Conservation (phyloP, 2,113 vertebrate species). For the Strix uralensis region DNA sequence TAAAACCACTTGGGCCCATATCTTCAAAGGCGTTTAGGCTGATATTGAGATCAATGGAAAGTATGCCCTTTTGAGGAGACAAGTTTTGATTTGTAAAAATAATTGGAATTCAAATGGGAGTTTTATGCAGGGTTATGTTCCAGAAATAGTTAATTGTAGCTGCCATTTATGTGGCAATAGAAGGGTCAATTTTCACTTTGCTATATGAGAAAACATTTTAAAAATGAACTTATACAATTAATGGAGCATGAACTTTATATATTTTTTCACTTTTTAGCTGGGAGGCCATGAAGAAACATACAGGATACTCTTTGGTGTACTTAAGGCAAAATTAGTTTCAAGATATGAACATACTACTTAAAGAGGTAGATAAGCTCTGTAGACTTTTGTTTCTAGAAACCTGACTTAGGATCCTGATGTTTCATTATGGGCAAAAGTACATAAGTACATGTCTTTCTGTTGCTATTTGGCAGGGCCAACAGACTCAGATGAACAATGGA, state of each 20-base stretch:
- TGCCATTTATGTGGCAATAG: background rate
- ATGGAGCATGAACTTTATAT: rapidly evolving
- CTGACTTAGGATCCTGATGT: background rate
- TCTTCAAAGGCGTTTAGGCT: background rate
- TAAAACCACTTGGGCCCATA: background rate
- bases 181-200: background rate
- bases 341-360: background rate
- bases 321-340: background rate
- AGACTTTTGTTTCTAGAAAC: background rate
- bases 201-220: background rate
- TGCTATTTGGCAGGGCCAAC: background rate
- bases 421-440: background rate
- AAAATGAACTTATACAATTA: background rate
- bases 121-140: background rate
- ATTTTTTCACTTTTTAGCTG: background rate
- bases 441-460: rapidly evolving
- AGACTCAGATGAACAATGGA: background rate
- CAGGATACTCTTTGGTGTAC: background rate
- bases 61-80: background rate
- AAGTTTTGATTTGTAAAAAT: background rate
- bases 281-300: background rate
- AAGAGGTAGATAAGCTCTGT: background rate
- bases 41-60: background rate
- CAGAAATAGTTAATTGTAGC: background rate
- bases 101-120: background rate